phyloP scores from a whole-genome alignment of 2,888 invertebrate species.

The Leptura quadrifasciata region DNA sequence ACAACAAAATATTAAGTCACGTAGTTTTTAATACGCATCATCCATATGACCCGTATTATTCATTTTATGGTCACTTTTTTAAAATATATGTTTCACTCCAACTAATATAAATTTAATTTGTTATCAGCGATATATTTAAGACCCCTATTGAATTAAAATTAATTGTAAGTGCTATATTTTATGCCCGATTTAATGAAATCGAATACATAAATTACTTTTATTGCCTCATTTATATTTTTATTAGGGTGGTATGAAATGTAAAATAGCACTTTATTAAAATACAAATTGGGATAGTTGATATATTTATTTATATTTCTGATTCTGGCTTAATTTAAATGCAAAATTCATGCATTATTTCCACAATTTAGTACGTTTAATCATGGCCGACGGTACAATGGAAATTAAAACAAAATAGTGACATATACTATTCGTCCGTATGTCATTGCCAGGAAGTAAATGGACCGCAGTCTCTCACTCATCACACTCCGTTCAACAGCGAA shows the following conservation, averaged over 20 bases:
- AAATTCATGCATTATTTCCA: constrained; percentile 10
- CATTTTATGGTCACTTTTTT: too few relatives aligned
- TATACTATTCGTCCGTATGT: background rate
- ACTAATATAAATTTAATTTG: background rate
- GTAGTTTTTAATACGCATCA: too few relatives aligned
- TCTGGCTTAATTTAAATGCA: constrained; percentile 1
- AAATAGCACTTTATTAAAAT: constrained; percentile 17
- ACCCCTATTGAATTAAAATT: background rate
- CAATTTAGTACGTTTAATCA: background rate
- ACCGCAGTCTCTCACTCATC: constrained; percentile 3
- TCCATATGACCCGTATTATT: too few relatives aligned
- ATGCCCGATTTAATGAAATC: constrained; percentile 12
- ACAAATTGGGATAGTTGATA: constrained; percentile 5
- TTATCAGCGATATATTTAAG: background rate
- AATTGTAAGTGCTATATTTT: background rate
- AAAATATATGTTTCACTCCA: background rate
- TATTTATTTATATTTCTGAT: constrained; percentile 18
- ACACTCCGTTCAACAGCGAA: background rate
- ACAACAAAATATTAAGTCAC: too few relatives aligned
- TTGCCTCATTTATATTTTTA: constrained; percentile 1
- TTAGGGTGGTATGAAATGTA: background rate
- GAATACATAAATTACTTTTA: constrained; percentile 17
- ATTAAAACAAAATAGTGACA: constrained; percentile 28
- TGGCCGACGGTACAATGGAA: background rate
- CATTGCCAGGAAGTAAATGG: background rate